phyloP scores from a whole-genome alignment of 2,888 invertebrate species.

The Petrolisthes cinctipes region DNA sequence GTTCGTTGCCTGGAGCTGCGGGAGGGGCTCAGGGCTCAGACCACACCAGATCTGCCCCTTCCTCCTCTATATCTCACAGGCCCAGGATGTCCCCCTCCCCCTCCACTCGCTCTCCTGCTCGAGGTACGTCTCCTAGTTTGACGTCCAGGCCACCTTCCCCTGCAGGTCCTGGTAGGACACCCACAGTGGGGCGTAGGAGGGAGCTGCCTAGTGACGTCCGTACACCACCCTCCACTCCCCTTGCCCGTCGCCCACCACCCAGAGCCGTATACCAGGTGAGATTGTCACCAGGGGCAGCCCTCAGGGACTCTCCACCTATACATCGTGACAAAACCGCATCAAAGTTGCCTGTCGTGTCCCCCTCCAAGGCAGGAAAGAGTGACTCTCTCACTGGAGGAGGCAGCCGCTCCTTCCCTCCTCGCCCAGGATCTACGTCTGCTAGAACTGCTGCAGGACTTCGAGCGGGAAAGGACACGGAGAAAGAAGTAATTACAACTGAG shows the following conservation, averaged over 20 bases:
- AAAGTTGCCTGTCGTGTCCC: slow-evolving; percentile 36
- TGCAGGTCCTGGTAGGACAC: slow-evolving; percentile 26
- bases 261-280: slow-evolving; percentile 54
- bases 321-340: slow-evolving; percentile 45
- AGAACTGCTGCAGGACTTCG: slow-evolving; percentile 11
- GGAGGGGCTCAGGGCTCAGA: not conserved
- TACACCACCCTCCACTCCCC: slow-evolving; percentile 49
- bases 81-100: slow-evolving; percentile 31
- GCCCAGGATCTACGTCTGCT: slow-evolving; percentile 3
- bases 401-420: slow-evolving; percentile 34
- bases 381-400: not conserved
- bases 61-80: not conserved
- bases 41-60: not conserved
- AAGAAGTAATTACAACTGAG: slow-evolving; percentile 8
- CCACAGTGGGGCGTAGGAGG: slow-evolving; percentile 30
- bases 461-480: slow-evolving; percentile 19
- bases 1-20: slow-evolving; percentile 44
- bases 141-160: slow-evolving; percentile 38
- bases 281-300: slow-evolving; percentile 26
- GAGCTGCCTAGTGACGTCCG: slow-evolving; percentile 32
- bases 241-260: slow-evolving; percentile 49
- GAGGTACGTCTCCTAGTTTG: slow-evolving; percentile 38
- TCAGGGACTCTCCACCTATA: slow-evolving; percentile 31
- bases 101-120: slow-evolving; percentile 28
- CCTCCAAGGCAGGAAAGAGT: slow-evolving; percentile 9